Conservation (phyloP, 2,797 vertebrate species). For the Halcyon smyrnensis region DNA sequence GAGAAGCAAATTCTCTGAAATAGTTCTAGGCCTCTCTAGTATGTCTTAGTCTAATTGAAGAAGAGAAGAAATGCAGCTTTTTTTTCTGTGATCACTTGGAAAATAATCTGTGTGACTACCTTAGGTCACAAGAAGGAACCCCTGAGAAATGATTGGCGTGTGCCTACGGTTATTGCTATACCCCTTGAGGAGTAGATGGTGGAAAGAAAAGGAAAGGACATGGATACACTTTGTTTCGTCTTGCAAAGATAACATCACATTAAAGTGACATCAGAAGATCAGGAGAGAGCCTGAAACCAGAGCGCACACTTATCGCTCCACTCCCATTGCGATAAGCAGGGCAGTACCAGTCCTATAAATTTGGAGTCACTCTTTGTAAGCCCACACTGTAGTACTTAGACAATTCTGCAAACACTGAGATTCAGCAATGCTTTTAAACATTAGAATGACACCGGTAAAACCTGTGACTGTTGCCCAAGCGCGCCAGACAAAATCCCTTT, state of each 20-base stretch:
- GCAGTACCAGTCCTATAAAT: neutral
- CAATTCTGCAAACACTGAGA: neutral
- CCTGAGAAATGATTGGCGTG: neutral
- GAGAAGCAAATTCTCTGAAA: neutral
- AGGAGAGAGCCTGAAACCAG: neutral
- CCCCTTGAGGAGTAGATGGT: neutral
- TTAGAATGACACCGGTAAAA: neutral
- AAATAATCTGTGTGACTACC: neutral
- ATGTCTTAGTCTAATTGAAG: constrained; percentile 54
- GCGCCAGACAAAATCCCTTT: neutral
- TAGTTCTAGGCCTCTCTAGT: neutral
- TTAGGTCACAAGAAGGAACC: neutral
- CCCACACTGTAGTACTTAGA: neutral
- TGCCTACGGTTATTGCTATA: neutral
- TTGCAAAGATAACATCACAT: neutral
- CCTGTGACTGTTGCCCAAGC: neutral
- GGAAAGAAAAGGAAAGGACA: neutral
- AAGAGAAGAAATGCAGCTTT: constrained; percentile 10
- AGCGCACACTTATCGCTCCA: neutral
- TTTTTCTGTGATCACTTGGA: neutral
- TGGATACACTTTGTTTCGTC: neutral
- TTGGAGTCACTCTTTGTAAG: neutral
- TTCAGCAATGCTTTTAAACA: neutral
- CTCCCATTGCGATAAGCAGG: neutral
- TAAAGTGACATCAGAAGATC: neutral